Conservation (phyloP, 2,113 vertebrate genomes). For the Corythaixoides concolor region DNA sequence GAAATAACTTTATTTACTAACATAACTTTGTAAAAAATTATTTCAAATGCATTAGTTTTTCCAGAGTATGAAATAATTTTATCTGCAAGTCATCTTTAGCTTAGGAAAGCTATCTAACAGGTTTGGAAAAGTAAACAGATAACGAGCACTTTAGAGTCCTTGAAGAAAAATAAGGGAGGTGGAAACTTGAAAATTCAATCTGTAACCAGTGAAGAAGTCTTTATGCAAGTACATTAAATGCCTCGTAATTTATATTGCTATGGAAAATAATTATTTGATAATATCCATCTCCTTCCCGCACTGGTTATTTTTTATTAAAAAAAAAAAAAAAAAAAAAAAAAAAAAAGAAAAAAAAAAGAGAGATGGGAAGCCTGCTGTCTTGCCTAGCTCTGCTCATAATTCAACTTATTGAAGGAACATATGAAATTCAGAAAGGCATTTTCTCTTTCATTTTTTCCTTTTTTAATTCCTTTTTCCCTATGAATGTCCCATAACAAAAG, state of each 20-base stretch:
- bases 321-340: neutral
- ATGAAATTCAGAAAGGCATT: neutral
- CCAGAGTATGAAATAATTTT: neutral
- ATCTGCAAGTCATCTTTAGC: neutral
- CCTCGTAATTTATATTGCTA: accelerated
- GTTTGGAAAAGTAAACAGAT: neutral
- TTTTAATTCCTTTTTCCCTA: neutral
- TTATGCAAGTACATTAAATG: neutral
- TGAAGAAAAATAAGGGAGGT: neutral
- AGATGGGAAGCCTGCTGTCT: neutral
- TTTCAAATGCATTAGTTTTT: neutral
- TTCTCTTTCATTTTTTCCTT: accelerated
- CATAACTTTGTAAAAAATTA: neutral
- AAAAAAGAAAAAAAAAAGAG: no score
- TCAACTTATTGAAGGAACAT: neutral
- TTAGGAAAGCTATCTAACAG: neutral
- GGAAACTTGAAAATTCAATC: neutral
- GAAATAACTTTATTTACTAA: neutral
- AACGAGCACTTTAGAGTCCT: neutral
- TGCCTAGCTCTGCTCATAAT: neutral
- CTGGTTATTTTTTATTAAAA: no score
- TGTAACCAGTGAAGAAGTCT: neutral
- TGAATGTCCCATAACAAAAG: neutral
- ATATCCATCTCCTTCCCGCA: neutral
- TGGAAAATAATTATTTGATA: neutral